Base-by-base conservation (phyloP, 2,797 vertebrate genomes). In the Gephyroberyx darwinii region DNA sequence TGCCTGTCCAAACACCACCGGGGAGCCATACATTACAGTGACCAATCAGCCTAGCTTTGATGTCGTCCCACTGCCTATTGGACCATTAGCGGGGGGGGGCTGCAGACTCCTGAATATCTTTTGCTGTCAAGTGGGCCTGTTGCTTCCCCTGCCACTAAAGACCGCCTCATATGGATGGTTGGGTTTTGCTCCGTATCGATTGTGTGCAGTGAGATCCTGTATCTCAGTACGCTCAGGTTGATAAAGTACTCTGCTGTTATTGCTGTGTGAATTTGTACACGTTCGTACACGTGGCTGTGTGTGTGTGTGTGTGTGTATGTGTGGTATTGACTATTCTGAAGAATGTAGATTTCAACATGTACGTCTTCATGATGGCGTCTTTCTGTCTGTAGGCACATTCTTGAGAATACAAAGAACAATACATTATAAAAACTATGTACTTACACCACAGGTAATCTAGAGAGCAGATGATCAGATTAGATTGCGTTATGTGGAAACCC, bases 11-110 rank as follows among this genome's bases (percentile, higher is more conserved):
- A 88, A 84, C 80, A 77, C 65, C 72, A 19, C 82, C 54, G 10
- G 70, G 76, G 74, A 91, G 77, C 79, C 85, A 75, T 90, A 74
- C 68, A 74, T 91, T 90, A 86, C 72, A 19, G 53, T 59, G 71
- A 82, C 82, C 86, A 84, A 85, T 91, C 80, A 70, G 82, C 80
- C 48, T 71, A 65, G 54, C 80, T 71, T 80, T 78, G 84, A 78
- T 78, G 67, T 55, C 39, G 39, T 45, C 65, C 75, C 22, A 26
- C 69, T 74, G 81, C 81, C 65, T 53, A 26, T 84, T 72, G 63
- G 65, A 84, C 78, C 62, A 58, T 85, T 85, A 83, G 62, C 50
- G 74, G 54, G n/a, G 22, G 17, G 56, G 56, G 69, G 57, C 71
- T n/a, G 9, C 22, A 39, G 73, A 72, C 69, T 70, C 26, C 48